phyloP scores from a whole-genome alignment of 2,113 vertebrate genomes.

The Oxyura jamaicensis region DNA sequence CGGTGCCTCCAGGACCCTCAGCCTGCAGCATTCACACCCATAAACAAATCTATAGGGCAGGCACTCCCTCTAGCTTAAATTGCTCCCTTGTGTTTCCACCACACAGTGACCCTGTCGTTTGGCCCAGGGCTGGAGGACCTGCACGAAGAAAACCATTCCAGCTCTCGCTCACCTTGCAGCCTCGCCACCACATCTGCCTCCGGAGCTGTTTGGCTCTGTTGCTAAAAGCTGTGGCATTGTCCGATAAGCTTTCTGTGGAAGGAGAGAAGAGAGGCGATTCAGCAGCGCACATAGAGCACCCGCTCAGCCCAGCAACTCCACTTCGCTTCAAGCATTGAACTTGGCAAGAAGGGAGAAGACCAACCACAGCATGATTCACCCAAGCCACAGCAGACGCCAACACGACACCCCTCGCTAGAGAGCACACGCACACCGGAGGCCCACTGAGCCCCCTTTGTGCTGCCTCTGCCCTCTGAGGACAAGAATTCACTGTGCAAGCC shows the following conservation, averaged over 20 bases:
- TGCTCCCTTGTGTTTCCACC: background rate
- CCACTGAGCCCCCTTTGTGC: background rate
- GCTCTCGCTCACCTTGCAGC: conserved; percentile 86
- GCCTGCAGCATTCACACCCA: background rate
- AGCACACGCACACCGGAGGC: background rate
- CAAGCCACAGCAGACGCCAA: background rate
- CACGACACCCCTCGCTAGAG: background rate
- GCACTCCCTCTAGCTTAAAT: background rate
- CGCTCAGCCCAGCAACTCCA: background rate
- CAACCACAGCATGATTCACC: background rate
- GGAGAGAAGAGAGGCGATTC: conserved; percentile 38
- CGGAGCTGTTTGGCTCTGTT: conserved; percentile 97
- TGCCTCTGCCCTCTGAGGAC: background rate
- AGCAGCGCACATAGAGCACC: background rate
- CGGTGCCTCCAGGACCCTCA: background rate
- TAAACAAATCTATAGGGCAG: background rate
- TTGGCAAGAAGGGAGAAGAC: background rate
- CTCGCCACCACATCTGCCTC: conserved; percentile 97
- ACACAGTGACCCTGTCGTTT: background rate
- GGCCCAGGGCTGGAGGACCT: background rate
- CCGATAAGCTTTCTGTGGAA: conserved; percentile 91
- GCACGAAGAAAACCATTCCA: background rate
- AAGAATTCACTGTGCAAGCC: background rate
- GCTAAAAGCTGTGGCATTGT: conserved; percentile 97
- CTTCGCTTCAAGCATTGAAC: background rate